Conservation (phyloP, 2,797 vertebrate genomes). For the Parauchenoglanis ngamensis region DNA sequence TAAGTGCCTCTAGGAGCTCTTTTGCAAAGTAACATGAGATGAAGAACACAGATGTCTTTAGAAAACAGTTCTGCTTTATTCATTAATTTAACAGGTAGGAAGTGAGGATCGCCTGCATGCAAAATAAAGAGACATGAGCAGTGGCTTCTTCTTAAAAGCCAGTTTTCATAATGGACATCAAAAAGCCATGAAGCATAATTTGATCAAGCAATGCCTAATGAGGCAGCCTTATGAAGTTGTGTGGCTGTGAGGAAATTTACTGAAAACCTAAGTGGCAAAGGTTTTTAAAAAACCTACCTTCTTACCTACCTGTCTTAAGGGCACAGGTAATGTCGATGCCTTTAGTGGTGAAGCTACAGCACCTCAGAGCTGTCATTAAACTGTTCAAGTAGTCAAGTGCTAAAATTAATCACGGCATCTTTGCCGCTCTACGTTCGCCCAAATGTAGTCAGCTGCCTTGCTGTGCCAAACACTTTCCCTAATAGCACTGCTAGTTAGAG, state of each 20-base stretch:
- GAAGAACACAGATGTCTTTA: neutral
- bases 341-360: neutral
- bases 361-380: neutral
- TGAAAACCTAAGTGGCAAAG: neutral
- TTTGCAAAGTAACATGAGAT: neutral
- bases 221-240: constrained; percentile 37
- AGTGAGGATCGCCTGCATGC: neutral
- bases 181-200: constrained; percentile 34
- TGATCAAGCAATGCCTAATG: constrained; percentile 36
- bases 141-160: constrained; percentile 2
- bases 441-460: neutral
- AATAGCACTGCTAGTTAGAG: constrained; percentile 10
- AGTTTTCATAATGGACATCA: constrained; percentile 17
- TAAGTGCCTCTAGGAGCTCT: neutral
- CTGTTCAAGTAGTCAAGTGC: neutral
- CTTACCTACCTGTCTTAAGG: constrained; percentile 2
- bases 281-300: constrained; percentile 10
- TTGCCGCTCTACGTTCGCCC: neutral
- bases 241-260: neutral
- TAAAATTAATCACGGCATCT: neutral
- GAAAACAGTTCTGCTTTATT: neutral
- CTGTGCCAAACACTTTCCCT: neutral
- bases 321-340: neutral
- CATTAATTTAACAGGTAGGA: neutral
- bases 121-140: neutral